Evolutionary conservation across 2,888 invertebrate species (phyloP).

Genomic region (Ichneumoninae sp.): DNA sequence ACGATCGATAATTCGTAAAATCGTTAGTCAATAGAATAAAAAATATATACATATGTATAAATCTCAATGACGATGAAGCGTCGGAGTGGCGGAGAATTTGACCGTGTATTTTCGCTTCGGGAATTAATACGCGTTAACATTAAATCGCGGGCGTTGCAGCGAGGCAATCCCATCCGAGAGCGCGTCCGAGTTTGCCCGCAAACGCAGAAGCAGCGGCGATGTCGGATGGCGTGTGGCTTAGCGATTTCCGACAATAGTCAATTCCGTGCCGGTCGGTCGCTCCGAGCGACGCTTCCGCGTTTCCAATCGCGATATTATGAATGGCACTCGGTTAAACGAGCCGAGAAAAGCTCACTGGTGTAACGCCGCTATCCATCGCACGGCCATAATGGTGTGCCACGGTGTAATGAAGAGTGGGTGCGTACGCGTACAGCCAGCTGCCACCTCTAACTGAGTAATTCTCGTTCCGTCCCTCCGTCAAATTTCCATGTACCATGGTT

Average conservation of each 20-base stretch:
- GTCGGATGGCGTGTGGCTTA: constrained; percentile 21
- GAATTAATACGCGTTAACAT: not conserved
- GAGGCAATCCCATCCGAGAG: not conserved
- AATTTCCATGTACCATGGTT: constrained; percentile 34
- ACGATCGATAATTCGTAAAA: constrained; percentile 1
- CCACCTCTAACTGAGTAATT: constrained; percentile 55
- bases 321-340: constrained; percentile 77
- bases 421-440: constrained; percentile 48
- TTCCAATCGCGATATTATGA: constrained; percentile 76
- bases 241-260: constrained; percentile 45
- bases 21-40: not conserved
- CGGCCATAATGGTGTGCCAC: not conserved
- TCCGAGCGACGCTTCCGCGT: constrained; percentile 20
- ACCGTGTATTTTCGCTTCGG: not conserved
- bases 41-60: not conserved
- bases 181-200: not conserved
- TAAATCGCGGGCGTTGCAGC: constrained; percentile 20
- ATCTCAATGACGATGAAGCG: not conserved
- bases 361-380: constrained; percentile 17
- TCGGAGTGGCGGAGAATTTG: constrained; percentile 1
- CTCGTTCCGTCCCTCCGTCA: constrained; percentile 39
- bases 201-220: constrained; percentile 14
- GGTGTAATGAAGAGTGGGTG: constrained; percentile 6
- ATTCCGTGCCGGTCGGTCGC: not conserved
- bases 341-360: constrained; percentile 74